Conservation (phyloP, 2,888 invertebrate species). For the Drosophila pullipes region DNA sequence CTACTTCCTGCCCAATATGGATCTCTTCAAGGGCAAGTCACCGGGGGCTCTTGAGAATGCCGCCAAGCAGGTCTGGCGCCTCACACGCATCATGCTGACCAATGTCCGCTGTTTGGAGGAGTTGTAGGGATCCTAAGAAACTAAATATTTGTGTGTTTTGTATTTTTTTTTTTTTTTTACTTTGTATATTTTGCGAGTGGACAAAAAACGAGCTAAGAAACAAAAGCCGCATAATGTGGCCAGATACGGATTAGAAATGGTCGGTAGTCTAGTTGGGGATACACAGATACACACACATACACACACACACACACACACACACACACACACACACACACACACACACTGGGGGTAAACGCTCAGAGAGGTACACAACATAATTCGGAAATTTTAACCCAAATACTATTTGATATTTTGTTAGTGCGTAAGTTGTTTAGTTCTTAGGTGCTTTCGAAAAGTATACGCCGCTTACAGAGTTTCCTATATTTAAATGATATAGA, state of each 20-base stretch:
- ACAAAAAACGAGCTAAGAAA: conserved; percentile 32
- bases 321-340: neutral
- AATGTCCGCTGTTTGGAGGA: conserved; percentile 96
- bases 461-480: conserved; percentile 81
- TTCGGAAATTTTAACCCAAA: conserved; percentile 76
- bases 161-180: conserved; percentile 16
- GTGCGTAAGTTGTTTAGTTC: conserved; percentile 64
- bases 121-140: conserved; percentile 87
- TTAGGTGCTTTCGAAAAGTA: conserved; percentile 84
- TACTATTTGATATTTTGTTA: conserved; percentile 79
- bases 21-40: conserved; percentile 96
- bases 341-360: conserved; percentile 35
- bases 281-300: neutral
- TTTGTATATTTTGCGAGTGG: conserved; percentile 14
- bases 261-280: conserved; percentile 17
- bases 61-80: conserved; percentile 96
- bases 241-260: conserved; percentile 26
- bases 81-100: conserved; percentile 96
- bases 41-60: conserved; percentile 96
- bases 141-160: conserved; percentile 6
- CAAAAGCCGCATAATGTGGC: conserved; percentile 43
- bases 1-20: conserved; percentile 97
- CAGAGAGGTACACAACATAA: conserved; percentile 42
- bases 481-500: conserved; percentile 67
- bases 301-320: neutral